These are phyloP conservation scores for Limosa lapponica DNA, from an alignment of 2,797 vertebrate genomes.

Conservation along the genomic window DNA sequence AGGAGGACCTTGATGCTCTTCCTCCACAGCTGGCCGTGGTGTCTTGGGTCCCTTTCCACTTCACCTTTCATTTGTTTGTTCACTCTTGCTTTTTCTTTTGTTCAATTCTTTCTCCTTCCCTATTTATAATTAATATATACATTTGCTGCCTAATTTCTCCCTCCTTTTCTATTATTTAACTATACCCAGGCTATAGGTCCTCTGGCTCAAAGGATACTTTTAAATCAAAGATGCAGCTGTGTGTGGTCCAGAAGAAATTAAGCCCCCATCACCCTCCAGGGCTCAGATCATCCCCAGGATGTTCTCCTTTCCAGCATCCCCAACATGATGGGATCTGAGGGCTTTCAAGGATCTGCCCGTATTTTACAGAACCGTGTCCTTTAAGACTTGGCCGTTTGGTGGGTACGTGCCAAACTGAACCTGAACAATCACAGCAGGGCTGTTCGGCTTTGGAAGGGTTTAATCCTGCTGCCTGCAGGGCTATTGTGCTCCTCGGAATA, in stretches of 20 bases:
- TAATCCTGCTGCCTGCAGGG: not conserved
- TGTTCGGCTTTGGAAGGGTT: not conserved
- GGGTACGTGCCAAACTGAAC: not conserved
- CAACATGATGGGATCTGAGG: fast-evolving
- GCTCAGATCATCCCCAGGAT: fast-evolving
- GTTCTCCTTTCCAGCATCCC: not conserved
- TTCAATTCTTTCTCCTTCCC: not conserved
- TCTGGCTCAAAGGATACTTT: not conserved
- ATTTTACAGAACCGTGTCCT: fast-evolving
- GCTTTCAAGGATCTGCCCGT: fast-evolving
- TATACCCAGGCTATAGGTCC: fast-evolving
- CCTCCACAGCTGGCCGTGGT: not conserved
- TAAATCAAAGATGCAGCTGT: not conserved
- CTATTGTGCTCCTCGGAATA: not conserved
- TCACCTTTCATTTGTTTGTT: fast-evolving
- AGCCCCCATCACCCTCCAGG: not conserved
- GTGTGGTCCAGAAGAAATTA: not conserved
- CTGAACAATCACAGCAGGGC: not conserved
- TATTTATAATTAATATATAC: not conserved
- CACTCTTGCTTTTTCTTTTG: not conserved
- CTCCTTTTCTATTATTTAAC: not conserved
- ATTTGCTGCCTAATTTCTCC: not conserved
- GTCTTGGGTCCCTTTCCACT: not conserved
- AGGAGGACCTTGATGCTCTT: not conserved
- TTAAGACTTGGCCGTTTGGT: not conserved